These are phyloP conservation scores for Gobio gobio DNA, from an alignment of 2,113 vertebrate genomes.

Conservation along the genomic window DNA sequence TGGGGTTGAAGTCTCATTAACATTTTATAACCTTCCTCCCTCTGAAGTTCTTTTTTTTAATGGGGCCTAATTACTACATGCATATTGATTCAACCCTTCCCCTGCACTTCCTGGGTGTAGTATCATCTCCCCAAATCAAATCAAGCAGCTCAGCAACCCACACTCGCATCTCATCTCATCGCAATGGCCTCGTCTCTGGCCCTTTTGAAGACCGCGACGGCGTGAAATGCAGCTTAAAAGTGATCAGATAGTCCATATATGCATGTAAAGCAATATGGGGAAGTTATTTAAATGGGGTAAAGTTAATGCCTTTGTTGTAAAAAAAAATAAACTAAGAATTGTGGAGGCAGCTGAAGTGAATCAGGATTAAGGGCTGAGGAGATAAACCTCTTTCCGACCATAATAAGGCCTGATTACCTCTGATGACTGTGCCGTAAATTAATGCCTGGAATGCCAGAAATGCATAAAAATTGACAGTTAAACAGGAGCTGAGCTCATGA, in stretches of 20 bases:
- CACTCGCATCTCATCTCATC: conserved; percentile 35
- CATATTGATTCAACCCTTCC: conserved; percentile 71
- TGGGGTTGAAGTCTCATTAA: conserved; percentile 72
- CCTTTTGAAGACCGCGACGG: conserved; percentile 22
- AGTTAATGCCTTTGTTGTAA: conserved; percentile 53
- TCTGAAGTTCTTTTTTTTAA: conserved; percentile 73
- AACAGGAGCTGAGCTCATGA: conserved; percentile 52
- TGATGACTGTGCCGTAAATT: conserved; percentile 54
- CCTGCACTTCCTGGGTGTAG: conserved; percentile 63
- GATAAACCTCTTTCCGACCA: conserved; percentile 53
- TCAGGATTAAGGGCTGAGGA: conserved; percentile 60
- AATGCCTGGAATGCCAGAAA: conserved; percentile 50
- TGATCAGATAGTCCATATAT: conserved; percentile 19
- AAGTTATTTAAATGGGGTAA: conserved; percentile 48
- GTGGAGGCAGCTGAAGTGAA: conserved; percentile 55
- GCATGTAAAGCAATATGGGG: conserved; percentile 27
- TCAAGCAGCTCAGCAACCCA: conserved; percentile 48
- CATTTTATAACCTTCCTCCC: conserved; percentile 72
- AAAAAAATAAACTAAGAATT: conserved; percentile 31
- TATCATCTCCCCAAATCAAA: conserved; percentile 57
- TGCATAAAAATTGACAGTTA: conserved; percentile 59
- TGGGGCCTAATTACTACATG: conserved; percentile 69
- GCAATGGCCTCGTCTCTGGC: conserved; percentile 42
- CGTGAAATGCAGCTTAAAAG: conserved; percentile 47
- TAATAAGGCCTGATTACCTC: conserved; percentile 56